Evolutionary conservation across 2,113 vertebrate genomes (phyloP), one percentile per base, ranked within the genome.

Genomic region (Clarias batrachus): DNA sequence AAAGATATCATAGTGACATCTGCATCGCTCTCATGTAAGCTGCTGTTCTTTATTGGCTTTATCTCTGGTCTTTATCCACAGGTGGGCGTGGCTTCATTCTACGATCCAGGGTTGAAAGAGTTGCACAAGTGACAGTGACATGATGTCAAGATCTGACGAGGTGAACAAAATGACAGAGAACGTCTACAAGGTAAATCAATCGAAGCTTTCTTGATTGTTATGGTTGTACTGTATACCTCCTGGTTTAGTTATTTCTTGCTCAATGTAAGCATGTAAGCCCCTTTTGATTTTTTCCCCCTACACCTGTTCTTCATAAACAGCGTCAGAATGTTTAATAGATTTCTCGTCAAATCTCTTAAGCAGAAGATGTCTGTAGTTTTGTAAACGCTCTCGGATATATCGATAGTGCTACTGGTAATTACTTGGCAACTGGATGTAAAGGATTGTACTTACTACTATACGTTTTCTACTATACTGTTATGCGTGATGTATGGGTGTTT

Each of bases 111-210:
- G 54, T 74, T 54, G 77, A 12, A 70, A 65, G 59, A 57, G 48
- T 84, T 13, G 83, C 48, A 41, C 62, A 3, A 62, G 79, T 13
- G 76, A 89, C 86, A 87, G 62, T 63, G 90, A 63, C 68, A 92
- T 83, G 85, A 96, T 96, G 96, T 96, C 96, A 89, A 94, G 96
- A 89, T 96, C 96, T 3, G 96, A 96, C 33, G 96, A 96, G 89
- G 94, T 96, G 86, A 96, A 96, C 93, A 96, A 96, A 91, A 96
- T 96, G 94, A 96, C 96, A 21, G 96, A 96, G 91, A 96, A 95
- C 78, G 95, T 96, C 83, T 96, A 96, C 86, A 96, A 96, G 94
- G 95, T 96, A 89, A 71, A 52, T 17, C 30, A n/a, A 89, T 79
- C 37, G 2, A 13, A 63, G 37, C 14, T 33, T n/a, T 68, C 60